These are phyloP conservation scores for Ophiothrix spiculata DNA, from an alignment of 35 echinoderm and acorn worm species.

Conservation along the genomic window DNA sequence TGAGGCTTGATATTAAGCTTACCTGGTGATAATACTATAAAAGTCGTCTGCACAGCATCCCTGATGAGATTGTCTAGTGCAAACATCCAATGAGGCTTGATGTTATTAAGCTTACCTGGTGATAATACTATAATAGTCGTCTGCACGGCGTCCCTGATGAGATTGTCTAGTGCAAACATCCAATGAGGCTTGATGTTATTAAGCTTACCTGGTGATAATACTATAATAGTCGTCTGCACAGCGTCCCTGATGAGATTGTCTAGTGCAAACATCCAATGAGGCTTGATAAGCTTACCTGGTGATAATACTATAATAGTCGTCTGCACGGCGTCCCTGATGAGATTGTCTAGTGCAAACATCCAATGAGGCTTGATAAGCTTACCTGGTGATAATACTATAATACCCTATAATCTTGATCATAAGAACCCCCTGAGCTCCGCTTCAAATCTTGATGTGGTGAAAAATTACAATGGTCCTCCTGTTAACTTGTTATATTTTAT, in stretches of 20 bases:
- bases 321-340: constrained; percentile 88
- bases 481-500: no score
- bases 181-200: constrained; percentile 98
- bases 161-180: constrained; percentile 98
- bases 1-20: constrained; percentile 93
- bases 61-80: constrained; percentile 80
- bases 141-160: constrained; percentile 88
- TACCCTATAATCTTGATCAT: no score
- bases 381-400: no score
- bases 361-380: constrained; percentile 99
- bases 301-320: constrained; percentile 70
- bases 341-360: constrained; percentile 98
- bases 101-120: constrained; percentile 84
- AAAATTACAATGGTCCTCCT: no score
- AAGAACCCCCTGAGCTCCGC: no score
- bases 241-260: constrained; percentile 89
- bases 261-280: constrained; percentile 45
- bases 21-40: constrained; percentile 83
- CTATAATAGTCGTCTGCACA: constrained; percentile 74
- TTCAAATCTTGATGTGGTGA: no score
- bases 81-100: constrained; percentile 99
- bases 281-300: constrained; percentile 54
- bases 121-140: constrained; percentile 70
- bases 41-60: constrained; percentile 67
- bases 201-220: constrained; percentile 79